Conservation (phyloP, 2,113 vertebrate species). For the Protomyctophum bolini region DNA sequence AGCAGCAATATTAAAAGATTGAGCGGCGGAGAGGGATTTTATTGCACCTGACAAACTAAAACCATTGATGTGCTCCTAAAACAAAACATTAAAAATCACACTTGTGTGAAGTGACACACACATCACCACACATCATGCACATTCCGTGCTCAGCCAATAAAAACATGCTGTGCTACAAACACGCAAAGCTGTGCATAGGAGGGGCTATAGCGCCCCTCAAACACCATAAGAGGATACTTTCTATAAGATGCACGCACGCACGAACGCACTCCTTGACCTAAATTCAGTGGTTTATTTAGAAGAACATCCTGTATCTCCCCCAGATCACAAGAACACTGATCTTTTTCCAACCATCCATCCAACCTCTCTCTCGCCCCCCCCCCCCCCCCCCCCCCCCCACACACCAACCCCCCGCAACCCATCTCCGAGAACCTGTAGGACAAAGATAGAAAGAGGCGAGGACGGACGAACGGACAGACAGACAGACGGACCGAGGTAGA, state of each 20-base stretch:
- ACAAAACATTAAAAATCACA: too few species aligned
- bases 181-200: too few species aligned
- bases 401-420: slow-evolving; percentile 18
- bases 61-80: too few species aligned
- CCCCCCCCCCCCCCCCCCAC: slow-evolving; percentile 30
- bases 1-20: too few species aligned
- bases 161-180: too few species aligned
- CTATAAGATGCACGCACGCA: too few species aligned
- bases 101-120: too few species aligned
- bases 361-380: slow-evolving; percentile 16
- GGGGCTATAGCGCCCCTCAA: too few species aligned
- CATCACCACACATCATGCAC: not conserved
- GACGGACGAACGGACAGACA: not conserved
- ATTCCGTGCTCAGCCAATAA: too few species aligned
- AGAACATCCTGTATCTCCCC: slow-evolving; percentile 47
- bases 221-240: too few species aligned
- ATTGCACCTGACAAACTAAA: too few species aligned
- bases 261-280: slow-evolving; percentile 62
- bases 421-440: slow-evolving; percentile 32
- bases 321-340: slow-evolving; percentile 52
- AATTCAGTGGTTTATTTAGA: slow-evolving; percentile 64
- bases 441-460: slow-evolving; percentile 42
- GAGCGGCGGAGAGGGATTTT: too few species aligned
- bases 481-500: slow-evolving; percentile 9
- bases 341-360: not conserved